Conservation (phyloP, 2,113 vertebrate species). For the Corythoichthys intestinalis region DNA sequence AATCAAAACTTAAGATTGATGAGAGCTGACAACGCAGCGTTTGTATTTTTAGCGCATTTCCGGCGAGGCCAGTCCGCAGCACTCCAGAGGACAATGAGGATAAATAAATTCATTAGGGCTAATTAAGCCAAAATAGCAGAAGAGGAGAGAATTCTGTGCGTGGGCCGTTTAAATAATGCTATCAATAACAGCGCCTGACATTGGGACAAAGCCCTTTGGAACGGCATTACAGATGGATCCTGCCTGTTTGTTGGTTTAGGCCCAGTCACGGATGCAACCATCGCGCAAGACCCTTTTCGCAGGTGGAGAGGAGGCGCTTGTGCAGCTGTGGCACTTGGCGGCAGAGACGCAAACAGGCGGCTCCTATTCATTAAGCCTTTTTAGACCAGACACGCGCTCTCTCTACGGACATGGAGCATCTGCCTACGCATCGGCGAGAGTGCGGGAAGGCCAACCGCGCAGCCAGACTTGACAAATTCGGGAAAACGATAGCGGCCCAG, state of each 20-base stretch:
- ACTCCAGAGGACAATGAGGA: conserved; percentile 65
- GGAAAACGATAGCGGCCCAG: conserved; percentile 26
- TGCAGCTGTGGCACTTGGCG: conserved; percentile 71
- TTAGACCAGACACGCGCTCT: conserved; percentile 64
- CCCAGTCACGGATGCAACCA: neutral
- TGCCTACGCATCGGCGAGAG: conserved; percentile 59
- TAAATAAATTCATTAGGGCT: conserved; percentile 67
- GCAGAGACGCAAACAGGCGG: conserved; percentile 64
- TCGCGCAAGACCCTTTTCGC: conserved; percentile 7
- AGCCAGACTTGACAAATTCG: conserved; percentile 17
- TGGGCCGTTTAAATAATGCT: neutral
- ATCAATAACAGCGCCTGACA: conserved; percentile 35
- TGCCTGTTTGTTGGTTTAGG: conserved; percentile 21
- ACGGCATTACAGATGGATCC: conserved; percentile 3
- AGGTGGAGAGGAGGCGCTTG: conserved; percentile 22
- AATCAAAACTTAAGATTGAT: conserved; percentile 58
- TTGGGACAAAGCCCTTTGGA: conserved; percentile 25
- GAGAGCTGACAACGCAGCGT: conserved; percentile 34
- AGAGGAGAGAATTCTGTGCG: conserved; percentile 20
- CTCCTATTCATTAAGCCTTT: conserved; percentile 71
- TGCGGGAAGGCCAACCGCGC: neutral
- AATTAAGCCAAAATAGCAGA: conserved; percentile 62
- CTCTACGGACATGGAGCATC: conserved; percentile 67
- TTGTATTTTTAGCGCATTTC: conserved; percentile 8
- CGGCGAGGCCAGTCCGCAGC: conserved; percentile 45